Base-by-base conservation (phyloP, 2,113 vertebrate species). In the Dicrurus megarhynchus region DNA sequence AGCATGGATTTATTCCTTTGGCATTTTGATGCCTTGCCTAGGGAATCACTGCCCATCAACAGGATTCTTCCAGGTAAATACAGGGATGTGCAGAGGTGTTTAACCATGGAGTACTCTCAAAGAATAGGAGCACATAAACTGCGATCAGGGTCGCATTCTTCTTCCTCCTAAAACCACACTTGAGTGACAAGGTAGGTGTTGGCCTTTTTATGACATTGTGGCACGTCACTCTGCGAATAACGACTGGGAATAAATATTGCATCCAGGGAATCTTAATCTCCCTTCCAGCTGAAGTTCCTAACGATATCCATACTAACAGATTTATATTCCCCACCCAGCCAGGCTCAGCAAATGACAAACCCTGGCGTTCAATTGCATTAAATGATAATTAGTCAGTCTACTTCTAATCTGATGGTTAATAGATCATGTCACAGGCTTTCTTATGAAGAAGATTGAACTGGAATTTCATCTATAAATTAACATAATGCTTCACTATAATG, bases 241-340 rank as follows among this genome's bases (percentile, higher is more conserved):
- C 93, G 91, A 59, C 68, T 68, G 80, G 56, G 91, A 89, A 94
- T 96, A 97, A 97, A 96, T 95, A 96, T 55, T 61, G 60, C 65
- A 87, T 84, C 76, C 69, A 79, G 21, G 30, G 71, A 91, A 94
- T 95, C 90, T 95, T 94, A 97, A 97, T 96, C 70, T 65, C 87
- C n/a, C 53, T 90, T 57, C 60, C 88, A 49, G 60, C 47, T 96
- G 46, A 73, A 65, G 59, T 80, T 95, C 47, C 47, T 79, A 95
- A 84, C 2, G 5, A 87, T 22, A 37, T 8, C 7, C 5, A 12
- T 17, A 32, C 59, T 60, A 91, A 89, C 78, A 79, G 85, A 85
- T 87, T 97, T 52, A 76, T 84, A 80, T 52, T 96, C 88, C 84
- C 60, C 89, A 70, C 53, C 50, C 91, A 95, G 61, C 5, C 93